Base-by-base conservation (phyloP, 2,888 invertebrate genomes). In the Lagria hirta region DNA sequence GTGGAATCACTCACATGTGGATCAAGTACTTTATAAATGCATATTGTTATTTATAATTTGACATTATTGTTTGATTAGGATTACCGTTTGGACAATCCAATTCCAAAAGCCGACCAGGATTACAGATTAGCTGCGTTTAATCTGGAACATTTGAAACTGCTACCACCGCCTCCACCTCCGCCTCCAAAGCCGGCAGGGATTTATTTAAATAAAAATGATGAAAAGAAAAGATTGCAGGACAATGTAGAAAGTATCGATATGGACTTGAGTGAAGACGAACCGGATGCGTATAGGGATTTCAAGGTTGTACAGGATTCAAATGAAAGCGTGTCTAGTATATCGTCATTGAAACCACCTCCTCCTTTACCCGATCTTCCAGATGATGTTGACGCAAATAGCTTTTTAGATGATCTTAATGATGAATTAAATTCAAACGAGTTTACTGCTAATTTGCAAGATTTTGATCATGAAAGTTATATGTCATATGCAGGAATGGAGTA, bases 181-280 rank as follows among this genome's bases (percentile, higher is more conserved):
- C 64, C 74, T n/a, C 50, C 48, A 8, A 29, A 41, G 18, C 30
- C 28, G 15, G 28, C 10, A n/a, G n/a, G n/a, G n/a, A n/a, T n/a
- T n/a, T n/a, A n/a, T n/a, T n/a, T n/a, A n/a, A n/a, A n/a, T n/a
- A n/a, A n/a, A n/a, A n/a, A n/a, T n/a, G n/a, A n/a, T n/a, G n/a
- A n/a, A n/a, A n/a, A n/a, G n/a, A 50, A 57, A 14, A 60, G 57
- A 43, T 51, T 32, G 51, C 68, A 79, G 6, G 88, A 88, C 59
- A 88, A 85, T 62, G 83, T 86, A 2, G 86, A 86, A 62, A 86
- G 83, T 63, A 84, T 89, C 44, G 90, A 91, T 54, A 90, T 90
- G 89, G 90, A 90, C 53, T 76, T 91, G 65, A 89, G 88, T 6
- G 90, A 90, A 58, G 90, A 90, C 28, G 89, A 89, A 34, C 54